Percentiles rank a stretch among this genome's conserved stretches.
Evolutionary conservation across 1,140 invertebrate species (phyloP).

Genomic region (Trachymyrmex cornetzi): DNA sequence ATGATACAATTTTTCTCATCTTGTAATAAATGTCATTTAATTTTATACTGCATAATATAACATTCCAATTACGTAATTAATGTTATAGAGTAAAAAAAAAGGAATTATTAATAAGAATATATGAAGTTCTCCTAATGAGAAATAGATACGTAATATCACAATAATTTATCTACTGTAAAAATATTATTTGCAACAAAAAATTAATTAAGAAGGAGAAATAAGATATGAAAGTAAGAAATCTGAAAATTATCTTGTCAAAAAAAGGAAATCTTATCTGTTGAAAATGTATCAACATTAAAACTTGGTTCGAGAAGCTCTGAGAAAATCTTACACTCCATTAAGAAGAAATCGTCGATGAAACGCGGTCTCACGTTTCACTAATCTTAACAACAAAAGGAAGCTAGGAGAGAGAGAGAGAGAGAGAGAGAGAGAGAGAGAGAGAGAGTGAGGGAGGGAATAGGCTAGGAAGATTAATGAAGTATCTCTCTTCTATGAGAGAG

Average conservation of each 20-base stretch:
- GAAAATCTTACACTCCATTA: conserved; percentile 15
- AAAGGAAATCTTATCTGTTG: neutral
- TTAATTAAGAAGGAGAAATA: neutral
- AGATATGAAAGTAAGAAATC: neutral
- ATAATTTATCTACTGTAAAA: neutral
- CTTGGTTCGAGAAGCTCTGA: neutral
- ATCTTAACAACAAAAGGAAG: neutral
- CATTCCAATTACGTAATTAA: conserved; percentile 16
- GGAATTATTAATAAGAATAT: neutral
- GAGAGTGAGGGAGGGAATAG: neutral
- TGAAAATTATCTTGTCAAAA: neutral
- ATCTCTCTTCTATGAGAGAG: conserved; percentile 1
- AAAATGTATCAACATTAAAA: conserved; percentile 15
- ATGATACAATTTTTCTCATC: neutral
- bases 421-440: neutral
- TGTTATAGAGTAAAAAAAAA: neutral
- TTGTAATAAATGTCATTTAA: conserved; percentile 24
- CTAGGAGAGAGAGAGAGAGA: neutral
- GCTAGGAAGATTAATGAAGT: conserved; percentile 38
- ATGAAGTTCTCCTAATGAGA: neutral
- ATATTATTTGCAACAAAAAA: neutral
- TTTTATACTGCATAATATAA: conserved; percentile 9
- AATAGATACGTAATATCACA: neutral
- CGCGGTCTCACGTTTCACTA: neutral
- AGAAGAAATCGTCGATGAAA: neutral